Evolutionary conservation across 2,888 invertebrate species (phyloP), one percentile per base, ranked within the genome.

Genomic region (Drosophila stalkeri): DNA sequence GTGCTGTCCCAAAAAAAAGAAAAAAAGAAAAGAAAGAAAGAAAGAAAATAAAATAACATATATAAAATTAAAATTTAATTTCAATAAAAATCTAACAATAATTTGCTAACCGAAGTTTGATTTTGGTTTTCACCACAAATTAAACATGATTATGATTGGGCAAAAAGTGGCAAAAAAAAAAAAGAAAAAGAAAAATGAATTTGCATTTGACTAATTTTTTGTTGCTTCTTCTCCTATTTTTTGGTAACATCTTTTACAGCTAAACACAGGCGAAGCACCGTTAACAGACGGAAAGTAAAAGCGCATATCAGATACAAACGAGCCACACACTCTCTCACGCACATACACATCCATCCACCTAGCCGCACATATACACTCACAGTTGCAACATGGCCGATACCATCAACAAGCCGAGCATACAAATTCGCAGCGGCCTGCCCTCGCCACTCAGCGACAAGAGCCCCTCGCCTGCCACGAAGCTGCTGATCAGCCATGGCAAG

Each of bases 401-500:
- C 49, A 83, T 89, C 73, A 91, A 90, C 75, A 92, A 92, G 80
- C 87, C 91, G 54, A 92, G 92, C 84, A 72, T 92, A 69, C 91
- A 92, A 76, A 84, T 92, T 46, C 92, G 91, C 61, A 87, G 80
- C 18, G 87, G 84, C 27, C 74, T 87, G 60, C 87, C 84, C 49
- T 82, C 81, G 3, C 87, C 84, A 16, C 72, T 84, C 71, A 76
- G 83, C 75, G 92, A 92, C 49, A 92, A 91, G 72, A 87, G 84
- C 33, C 90, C 91, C 63, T 91, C 92, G 44, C 92, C 92, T 39
- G 84, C 92, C 23, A 84, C 92, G 12, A 93, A 93, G 77, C 86
- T 93, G 41, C 68, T 93, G 82, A 89, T 93, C 41, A 93, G 76
- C 74, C 93, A 93, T 70, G 93, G 93, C 67, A 93, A 93, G 70